Percentiles rank a stretch among this genome's conserved stretches.
Evolutionary conservation across 1,140 invertebrate species (phyloP).

Genomic region (Drosophila lacteicornis): DNA sequence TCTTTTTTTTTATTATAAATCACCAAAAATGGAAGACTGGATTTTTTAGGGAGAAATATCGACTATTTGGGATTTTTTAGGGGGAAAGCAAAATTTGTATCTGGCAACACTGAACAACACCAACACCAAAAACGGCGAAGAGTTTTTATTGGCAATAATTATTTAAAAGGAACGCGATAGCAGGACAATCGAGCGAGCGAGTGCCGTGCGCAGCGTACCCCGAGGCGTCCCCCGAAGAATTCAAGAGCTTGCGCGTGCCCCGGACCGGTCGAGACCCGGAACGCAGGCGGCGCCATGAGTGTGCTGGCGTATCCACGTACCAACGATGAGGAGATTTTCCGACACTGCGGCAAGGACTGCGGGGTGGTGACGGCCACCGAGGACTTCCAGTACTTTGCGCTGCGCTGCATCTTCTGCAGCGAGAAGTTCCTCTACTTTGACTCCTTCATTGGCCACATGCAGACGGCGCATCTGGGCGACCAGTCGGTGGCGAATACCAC

Average conservation of each 20-base stretch:
- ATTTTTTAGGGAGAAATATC: too few species aligned
- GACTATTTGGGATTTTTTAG: too few species aligned
- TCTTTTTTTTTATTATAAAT: too few species aligned
- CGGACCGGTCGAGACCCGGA: constrained; percentile 8
- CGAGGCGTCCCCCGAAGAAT: constrained; percentile 2
- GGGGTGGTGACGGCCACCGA: constrained; percentile 80
- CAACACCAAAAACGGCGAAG: constrained; percentile 36
- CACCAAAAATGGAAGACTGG: too few species aligned
- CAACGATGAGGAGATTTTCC: constrained; percentile 81
- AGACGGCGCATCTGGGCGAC: constrained; percentile 67
- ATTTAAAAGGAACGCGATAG: constrained; percentile 5
- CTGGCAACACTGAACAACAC: constrained; percentile 22
- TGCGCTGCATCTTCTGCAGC: constrained; percentile 71
- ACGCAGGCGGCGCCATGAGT: constrained; percentile 69
- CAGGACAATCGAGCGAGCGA: constrained; percentile 9
- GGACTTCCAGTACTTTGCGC: constrained; percentile 80
- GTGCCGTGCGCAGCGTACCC: constrained; percentile 7
- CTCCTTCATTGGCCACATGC: constrained; percentile 81
- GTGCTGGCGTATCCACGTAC: constrained; percentile 83
- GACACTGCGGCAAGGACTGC: constrained; percentile 80
- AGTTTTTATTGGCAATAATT: constrained; percentile 29
- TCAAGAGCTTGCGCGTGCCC: constrained; percentile 8
- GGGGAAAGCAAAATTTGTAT: too few species aligned
- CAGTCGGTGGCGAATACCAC: constrained; percentile 31
- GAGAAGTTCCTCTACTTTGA: constrained; percentile 82